Evolutionary conservation across 2,888 invertebrate species (phyloP), one percentile per base, ranked within the genome.

Genomic region (Amphipoea oculea): DNA sequence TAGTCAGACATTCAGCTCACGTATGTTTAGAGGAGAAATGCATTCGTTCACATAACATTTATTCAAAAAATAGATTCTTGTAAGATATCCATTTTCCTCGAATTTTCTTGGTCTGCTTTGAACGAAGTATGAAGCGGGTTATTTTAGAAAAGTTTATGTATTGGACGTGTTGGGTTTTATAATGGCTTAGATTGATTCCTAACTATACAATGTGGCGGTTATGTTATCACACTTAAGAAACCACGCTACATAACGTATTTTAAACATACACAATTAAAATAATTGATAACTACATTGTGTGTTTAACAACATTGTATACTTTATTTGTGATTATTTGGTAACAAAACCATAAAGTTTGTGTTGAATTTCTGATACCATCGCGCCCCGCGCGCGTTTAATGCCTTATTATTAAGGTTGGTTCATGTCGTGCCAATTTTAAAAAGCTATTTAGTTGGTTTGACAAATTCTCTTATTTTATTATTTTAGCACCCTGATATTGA

Each of bases 1-100:
- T 79, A 85, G 80, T 78, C 78, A 73, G 85, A 89, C 78, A 93
- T 93, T 91, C 92, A 54, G 69, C 87, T 90, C 92, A 92, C 92
- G 93, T 93, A 91, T 90, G 83, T 90, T 89, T 87, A 86, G 85
- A 89, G 86, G 79, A 88, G 86, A 91, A 91, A 90, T 92, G 92
- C 91, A 92, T 91, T 92, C 86, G 81, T 82, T 89, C 86, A 85
- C 82, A 86, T 91, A 89, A 89, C 88, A 89, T 90, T 89, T 89
- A 88, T 91, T 89, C 84, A 85, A 85, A 87, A 90, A 90, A 90
- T 89, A 85, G 88, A 89, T 89, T 90, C 83, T 75, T 85, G 79
- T 84, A 79, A 83, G 78, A 84, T 87, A 89, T 90, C 82, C 79
- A 88, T 89, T 89, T 67, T 78, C 36, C 65, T 86, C 36, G 73